Evolutionary conservation across 1,140 invertebrate genomes (phyloP).

Genomic region (Octopus bimaculoides): DNA sequence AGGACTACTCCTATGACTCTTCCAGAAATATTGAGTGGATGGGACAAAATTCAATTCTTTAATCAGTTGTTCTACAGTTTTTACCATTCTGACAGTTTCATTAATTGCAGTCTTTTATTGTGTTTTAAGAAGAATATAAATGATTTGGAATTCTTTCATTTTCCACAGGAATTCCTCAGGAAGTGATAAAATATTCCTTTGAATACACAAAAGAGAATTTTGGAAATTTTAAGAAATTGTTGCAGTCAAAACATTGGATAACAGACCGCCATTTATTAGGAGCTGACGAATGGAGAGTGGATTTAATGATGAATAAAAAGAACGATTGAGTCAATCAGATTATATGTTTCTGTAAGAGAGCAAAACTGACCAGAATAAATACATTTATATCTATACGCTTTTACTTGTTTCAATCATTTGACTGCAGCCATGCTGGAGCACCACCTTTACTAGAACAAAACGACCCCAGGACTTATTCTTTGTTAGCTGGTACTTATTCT

Average conservation of each 20-base stretch:
- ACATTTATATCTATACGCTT: not conserved
- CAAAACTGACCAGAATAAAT: not conserved
- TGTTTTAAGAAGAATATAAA: not conserved
- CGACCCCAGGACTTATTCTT: not conserved
- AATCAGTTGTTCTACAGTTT: too few relatives aligned
- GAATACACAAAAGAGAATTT: conserved; percentile 26
- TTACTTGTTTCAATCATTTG: not conserved
- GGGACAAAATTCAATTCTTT: too few relatives aligned
- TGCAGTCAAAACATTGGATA: conserved; percentile 35
- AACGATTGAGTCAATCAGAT: not conserved
- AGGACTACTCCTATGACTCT: too few relatives aligned
- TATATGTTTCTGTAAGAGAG: not conserved
- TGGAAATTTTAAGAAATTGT: conserved; percentile 21
- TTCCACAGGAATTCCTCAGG: conserved; percentile 5
- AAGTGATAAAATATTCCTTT: conserved; percentile 10
- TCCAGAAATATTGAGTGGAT: too few relatives aligned
- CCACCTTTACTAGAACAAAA: not conserved
- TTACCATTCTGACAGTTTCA: too few relatives aligned
- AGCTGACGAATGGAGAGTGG: conserved; percentile 48
- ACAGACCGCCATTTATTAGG: conserved; percentile 35
- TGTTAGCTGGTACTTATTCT: not conserved
- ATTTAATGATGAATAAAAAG: not conserved
- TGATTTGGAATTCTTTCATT: not conserved
- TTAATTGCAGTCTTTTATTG: not conserved
- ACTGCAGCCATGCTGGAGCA: not conserved